Conservation (phyloP, 2,113 vertebrate genomes). For the western clawed frog (Xenopus tropicalis) region DNA sequence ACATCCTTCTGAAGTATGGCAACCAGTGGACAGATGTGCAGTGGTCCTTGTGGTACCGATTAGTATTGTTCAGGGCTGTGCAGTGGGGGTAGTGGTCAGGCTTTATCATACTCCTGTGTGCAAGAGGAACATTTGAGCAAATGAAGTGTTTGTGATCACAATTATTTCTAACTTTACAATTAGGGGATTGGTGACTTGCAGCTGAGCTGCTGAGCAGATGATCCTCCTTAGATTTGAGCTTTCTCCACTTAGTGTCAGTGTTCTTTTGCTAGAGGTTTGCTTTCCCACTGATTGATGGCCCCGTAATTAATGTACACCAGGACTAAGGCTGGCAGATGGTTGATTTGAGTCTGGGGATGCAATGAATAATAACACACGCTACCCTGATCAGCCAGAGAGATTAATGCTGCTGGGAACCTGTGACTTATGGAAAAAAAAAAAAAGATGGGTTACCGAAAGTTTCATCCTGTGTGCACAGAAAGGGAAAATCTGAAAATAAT, state of each 20-base stretch:
- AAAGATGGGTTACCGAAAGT: constrained; percentile 51
- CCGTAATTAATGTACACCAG: constrained; percentile 63
- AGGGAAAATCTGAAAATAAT: no score
- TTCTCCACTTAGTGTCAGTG: neutral
- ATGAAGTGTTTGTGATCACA: no score
- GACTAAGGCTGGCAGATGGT: constrained; percentile 65
- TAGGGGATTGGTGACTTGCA: constrained; percentile 10
- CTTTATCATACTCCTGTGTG: neutral
- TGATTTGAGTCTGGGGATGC: constrained; percentile 62
- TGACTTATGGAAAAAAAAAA: constrained; percentile 45
- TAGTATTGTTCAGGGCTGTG: neutral
- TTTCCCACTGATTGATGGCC: constrained; percentile 54
- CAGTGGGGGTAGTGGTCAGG: neutral
- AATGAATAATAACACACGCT: constrained; percentile 66
- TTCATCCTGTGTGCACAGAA: neutral
- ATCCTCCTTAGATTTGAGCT: neutral
- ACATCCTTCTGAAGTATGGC: no score
- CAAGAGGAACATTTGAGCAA: no score
- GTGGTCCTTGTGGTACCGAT: no score
- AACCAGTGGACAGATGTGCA: no score
- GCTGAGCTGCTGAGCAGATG: constrained; percentile 27
- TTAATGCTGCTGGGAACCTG: constrained; percentile 52
- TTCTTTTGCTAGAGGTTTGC: neutral
- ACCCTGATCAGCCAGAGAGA: constrained; percentile 51
- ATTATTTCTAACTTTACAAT: constrained; percentile 28